A percentile compares a stretch with the other conserved stretches of the same genome.
Evolutionary conservation across 2,888 invertebrate genomes (phyloP).

Genomic region (Sclerodermus sp.): DNA sequence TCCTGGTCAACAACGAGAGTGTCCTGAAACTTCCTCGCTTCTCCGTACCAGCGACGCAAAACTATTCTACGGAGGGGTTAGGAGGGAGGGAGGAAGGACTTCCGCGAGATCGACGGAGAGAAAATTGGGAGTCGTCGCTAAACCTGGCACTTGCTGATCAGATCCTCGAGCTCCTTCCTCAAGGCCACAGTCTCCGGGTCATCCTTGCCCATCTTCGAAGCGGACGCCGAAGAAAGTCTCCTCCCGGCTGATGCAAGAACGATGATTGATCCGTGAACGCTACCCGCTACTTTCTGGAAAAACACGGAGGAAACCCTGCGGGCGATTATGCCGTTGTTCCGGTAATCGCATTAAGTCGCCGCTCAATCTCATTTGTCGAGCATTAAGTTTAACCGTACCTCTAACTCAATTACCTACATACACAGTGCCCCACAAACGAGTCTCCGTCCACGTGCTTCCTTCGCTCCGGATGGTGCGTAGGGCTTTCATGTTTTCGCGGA

Average conservation of each 20-base stretch:
- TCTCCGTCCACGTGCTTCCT: too few species aligned
- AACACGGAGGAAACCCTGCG: constrained; percentile 48
- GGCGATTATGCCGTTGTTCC: constrained; percentile 44
- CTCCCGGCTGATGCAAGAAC: too few species aligned
- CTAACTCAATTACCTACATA: constrained; percentile 48
- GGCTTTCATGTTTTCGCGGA: too few species aligned
- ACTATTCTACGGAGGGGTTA: too few species aligned
- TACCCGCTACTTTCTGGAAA: constrained; percentile 36
- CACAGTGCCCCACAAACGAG: constrained; percentile 10
- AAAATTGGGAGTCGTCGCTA: too few species aligned
- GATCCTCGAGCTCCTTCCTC: constrained; percentile 78
- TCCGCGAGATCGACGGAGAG: too few species aligned
- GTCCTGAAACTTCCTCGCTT: too few species aligned
- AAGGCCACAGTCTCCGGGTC: constrained; percentile 80
- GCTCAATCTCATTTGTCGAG: constrained; percentile 51
- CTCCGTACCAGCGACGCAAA: too few species aligned
- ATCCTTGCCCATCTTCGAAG: constrained; percentile 72
- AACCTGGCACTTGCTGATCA: constrained; percentile 81
- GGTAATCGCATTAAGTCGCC: constrained; percentile 54
- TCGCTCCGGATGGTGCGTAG: too few species aligned
- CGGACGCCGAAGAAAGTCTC: too few species aligned
- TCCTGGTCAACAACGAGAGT: constrained; percentile 60
- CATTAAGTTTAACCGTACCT: constrained; percentile 39
- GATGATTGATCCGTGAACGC: constrained; percentile 31
- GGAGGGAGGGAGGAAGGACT: too few species aligned